Evolutionary conservation across 2,113 vertebrate species (phyloP).

Genomic region (Thalassoma bifasciatum): DNA sequence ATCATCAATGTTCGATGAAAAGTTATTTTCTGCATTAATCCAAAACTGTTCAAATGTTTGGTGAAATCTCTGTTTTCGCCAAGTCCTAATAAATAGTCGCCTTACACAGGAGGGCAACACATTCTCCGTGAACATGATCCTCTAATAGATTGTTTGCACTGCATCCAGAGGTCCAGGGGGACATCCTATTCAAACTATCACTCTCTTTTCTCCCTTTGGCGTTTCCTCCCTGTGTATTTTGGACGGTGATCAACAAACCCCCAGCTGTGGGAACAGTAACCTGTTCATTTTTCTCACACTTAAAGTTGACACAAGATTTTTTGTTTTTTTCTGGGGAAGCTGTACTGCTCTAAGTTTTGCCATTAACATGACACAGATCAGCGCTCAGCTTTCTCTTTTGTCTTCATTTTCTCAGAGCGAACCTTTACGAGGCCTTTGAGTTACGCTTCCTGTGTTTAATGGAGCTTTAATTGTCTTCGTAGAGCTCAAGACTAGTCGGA

Average conservation of each 20-base stretch:
- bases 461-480: conserved; percentile 64
- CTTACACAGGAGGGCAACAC: conserved; percentile 8
- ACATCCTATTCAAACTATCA: conserved; percentile 48
- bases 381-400: not conserved
- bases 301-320: conserved; percentile 17
- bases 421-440: conserved; percentile 59
- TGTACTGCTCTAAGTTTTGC: not conserved
- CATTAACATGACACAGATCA: conserved; percentile 25
- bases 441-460: conserved; percentile 73
- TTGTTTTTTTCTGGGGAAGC: conserved; percentile 15
- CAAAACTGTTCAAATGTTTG: conserved; percentile 11
- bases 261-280: conserved; percentile 57
- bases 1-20: conserved; percentile 21
- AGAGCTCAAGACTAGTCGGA: conserved; percentile 42
- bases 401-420: conserved; percentile 37
- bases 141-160: conserved; percentile 53
- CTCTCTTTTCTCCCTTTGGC: conserved; percentile 39
- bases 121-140: not conserved
- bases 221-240: conserved; percentile 47
- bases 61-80: conserved; percentile 25
- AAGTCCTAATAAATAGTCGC: conserved; percentile 24
- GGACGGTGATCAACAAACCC: conserved; percentile 54
- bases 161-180: conserved; percentile 49
- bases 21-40: not conserved
- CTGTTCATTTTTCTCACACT: conserved; percentile 65